Evolutionary conservation across 1,140 invertebrate species (phyloP).

Genomic region (Caenorhabditis briggsae): DNA sequence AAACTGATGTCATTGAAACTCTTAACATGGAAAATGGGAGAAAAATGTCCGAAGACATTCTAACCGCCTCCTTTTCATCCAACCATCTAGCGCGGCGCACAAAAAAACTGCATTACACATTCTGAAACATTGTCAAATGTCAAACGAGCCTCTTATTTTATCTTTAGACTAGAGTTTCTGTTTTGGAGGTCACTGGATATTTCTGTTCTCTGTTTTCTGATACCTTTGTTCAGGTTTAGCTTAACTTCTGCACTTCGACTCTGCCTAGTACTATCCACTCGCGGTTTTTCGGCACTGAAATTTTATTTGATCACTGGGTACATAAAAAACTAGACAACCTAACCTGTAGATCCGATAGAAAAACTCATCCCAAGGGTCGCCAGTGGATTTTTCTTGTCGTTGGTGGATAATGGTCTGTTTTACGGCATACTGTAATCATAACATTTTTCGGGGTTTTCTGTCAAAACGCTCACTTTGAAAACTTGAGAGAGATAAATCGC

Average conservation of each 20-base stretch:
- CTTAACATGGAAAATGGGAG: no score
- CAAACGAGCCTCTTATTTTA: no score
- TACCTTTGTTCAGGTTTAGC: conserved; percentile 32
- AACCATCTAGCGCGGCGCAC: no score
- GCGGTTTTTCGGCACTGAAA: conserved; percentile 4
- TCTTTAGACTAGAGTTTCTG: no score
- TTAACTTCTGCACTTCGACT: background rate
- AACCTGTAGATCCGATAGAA: conserved; percentile 29
- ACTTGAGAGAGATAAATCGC: conserved; percentile 28
- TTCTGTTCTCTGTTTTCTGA: no score
- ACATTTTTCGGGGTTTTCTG: background rate
- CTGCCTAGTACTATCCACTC: background rate
- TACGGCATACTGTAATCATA: conserved; percentile 5
- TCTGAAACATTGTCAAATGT: no score
- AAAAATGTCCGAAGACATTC: no score
- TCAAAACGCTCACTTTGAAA: background rate
- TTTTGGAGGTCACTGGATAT: no score
- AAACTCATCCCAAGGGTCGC: conserved; percentile 39
- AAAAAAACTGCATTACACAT: no score
- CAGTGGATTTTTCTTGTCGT: conserved; percentile 11
- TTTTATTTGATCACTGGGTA: background rate
- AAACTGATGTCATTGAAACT: no score
- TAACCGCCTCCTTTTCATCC: no score
- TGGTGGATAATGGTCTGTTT: conserved; percentile 34
- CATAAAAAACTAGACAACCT: background rate